Percentiles rank a stretch among this genome's conserved stretches.
Evolutionary conservation across 64 coral and sea anemone species (phyloP).

Genomic region (Orbicella faveolata): DNA sequence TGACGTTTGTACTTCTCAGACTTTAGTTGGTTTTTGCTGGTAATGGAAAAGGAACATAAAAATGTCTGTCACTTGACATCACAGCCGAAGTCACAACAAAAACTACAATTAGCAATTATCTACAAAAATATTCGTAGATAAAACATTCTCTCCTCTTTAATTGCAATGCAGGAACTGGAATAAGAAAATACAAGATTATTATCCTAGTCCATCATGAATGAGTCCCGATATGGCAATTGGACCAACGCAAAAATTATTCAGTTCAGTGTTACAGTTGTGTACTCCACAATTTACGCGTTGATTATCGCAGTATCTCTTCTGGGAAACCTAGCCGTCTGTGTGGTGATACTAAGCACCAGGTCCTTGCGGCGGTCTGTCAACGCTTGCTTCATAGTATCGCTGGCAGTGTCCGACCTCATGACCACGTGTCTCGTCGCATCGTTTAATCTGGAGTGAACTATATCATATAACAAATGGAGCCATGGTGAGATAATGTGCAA

Average conservation of each 20-base stretch:
- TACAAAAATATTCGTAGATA: background rate
- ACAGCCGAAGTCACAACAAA: no score
- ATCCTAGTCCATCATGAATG: background rate
- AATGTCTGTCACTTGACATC: no score
- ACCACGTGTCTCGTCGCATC: constrained; percentile 13
- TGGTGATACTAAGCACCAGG: constrained; percentile 2
- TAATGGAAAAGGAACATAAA: no score
- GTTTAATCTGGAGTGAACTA: constrained; percentile 16
- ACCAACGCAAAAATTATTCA: background rate
- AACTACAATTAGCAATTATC: no score
- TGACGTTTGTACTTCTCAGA: no score
- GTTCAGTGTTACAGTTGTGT: background rate
- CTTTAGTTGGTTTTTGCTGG: no score
- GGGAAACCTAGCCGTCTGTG: background rate
- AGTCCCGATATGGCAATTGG: background rate
- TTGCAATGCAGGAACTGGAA: background rate
- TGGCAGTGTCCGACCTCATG: constrained; percentile 26
- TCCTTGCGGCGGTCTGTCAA: background rate
- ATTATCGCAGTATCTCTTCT: background rate
- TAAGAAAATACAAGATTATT: background rate
- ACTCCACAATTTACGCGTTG: background rate
- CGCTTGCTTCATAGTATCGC: constrained; percentile 3
- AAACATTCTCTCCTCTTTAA: background rate
- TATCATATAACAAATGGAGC: constrained; percentile 9
- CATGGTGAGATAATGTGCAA: constrained; percentile 41